Base-by-base conservation (phyloP, 2,888 invertebrate species). In the Diachrysia chrysitis region DNA sequence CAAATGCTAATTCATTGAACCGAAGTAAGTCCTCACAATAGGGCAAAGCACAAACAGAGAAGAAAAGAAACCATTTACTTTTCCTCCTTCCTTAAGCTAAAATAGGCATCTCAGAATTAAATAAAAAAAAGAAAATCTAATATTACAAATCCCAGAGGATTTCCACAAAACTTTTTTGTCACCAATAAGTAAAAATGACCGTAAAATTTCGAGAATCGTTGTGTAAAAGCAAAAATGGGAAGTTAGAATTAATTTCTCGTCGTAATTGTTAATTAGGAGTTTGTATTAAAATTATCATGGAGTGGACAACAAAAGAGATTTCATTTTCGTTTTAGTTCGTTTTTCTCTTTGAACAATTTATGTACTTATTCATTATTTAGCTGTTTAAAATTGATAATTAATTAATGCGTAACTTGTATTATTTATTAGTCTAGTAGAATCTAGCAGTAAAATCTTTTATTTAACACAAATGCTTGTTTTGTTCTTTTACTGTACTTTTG, bases 241-340 rank as follows among this genome's bases (percentile, higher is more conserved):
- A 79, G 77, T 76, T 46, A 37, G 46, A 66, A 74, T 71, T 66
- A 77, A 74, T 80, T 67, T 64, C n/a, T 32, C 63, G 19, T 6
- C 53, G 74, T 80, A 73, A 76, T 80, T 80, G 66, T 77, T 74
- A 79, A 77, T 79, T 80, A 79, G 35, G 57, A 76, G 61, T 69
- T 77, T 66, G 64, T 66, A 69, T 77, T 63, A 57, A 73, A 77
- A 80, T 78, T 66, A 69, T 51, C 37, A 55, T 48, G 32, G 54
- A 66, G 16, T 74, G 59, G 63, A 69, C 56, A 80, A 67, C 68
- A 80, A 77, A 77, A 63, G 51, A 71, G 53, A 56, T 59, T 70
- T 61, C 54, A 69, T 61, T 69, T 59, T 17, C 42, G 23, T 53
- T 21, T 53, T 42, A 58, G 59, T 73, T 77, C 64, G 51, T 69